phyloP scores from a whole-genome alignment of 2,113 vertebrate genomes.

The Notarius lentiginosus region DNA sequence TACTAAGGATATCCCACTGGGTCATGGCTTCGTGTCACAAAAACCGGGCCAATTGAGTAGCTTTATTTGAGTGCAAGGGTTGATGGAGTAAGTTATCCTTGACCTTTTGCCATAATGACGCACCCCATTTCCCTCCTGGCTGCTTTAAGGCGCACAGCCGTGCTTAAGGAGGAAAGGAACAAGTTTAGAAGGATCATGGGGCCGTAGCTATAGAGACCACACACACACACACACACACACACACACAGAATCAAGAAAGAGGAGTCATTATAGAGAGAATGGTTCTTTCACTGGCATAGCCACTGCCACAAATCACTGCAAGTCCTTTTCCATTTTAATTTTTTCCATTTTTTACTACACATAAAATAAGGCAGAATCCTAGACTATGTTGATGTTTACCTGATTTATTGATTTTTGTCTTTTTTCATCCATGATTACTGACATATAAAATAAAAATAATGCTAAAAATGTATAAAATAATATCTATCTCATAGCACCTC shows the following conservation, averaged over 20 bases:
- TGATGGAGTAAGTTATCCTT: conserved; percentile 36
- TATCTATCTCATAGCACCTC: conserved; percentile 32
- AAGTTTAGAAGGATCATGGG: not conserved
- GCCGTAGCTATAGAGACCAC: conserved; percentile 25
- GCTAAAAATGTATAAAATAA: not conserved
- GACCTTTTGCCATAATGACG: conserved; percentile 42
- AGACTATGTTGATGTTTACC: conserved; percentile 33
- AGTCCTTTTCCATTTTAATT: not conserved
- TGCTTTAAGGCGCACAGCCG: conserved; percentile 33
- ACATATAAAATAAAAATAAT: conserved; percentile 10
- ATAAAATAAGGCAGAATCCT: conserved; percentile 14
- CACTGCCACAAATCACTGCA: conserved; percentile 21
- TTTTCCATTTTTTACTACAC: not conserved
- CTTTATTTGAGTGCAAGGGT: conserved; percentile 35
- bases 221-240: conserved; percentile 13
- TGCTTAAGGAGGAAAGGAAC: conserved; percentile 31
- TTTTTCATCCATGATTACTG: conserved; percentile 7
- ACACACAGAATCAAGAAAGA: conserved; percentile 46
- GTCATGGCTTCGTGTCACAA: conserved; percentile 40
- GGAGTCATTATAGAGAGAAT: conserved; percentile 40
- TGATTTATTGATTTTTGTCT: conserved; percentile 57
- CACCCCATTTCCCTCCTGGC: conserved; percentile 28
- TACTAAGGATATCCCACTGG: conserved; percentile 41
- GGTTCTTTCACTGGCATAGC: conserved; percentile 17
- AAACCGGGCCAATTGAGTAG: conserved; percentile 12